Percentiles rank a stretch among this genome's conserved stretches.
Conservation (phyloP, 2,888 invertebrate genomes). For the Hypena proboscidalis region DNA sequence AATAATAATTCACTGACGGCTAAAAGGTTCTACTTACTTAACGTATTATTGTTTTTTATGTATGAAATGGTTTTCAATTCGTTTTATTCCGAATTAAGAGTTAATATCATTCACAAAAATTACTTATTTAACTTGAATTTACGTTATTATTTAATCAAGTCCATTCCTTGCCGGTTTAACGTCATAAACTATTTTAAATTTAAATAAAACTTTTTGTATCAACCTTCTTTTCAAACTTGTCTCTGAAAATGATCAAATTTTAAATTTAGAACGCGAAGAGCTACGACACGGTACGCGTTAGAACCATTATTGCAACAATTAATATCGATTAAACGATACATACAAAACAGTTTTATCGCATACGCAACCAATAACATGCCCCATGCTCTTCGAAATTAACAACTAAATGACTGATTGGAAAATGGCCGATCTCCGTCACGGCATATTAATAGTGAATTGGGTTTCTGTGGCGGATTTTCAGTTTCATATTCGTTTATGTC, state of each 20-base stretch:
- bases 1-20: conserved; percentile 29
- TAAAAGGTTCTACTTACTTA: conserved; percentile 24
- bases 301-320: conserved; percentile 51
- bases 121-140: conserved; percentile 5
- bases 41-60: conserved; percentile 34
- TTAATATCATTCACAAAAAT: background rate
- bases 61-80: conserved; percentile 16
- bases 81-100: conserved; percentile 3
- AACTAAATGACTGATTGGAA: conserved; percentile 82
- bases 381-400: conserved; percentile 82
- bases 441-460: conserved; percentile 82
- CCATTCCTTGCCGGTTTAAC: background rate
- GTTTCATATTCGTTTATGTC: conserved; percentile 61
- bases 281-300: conserved; percentile 37
- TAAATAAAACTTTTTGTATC: too few species aligned
- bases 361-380: conserved; percentile 79
- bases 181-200: too few species aligned
- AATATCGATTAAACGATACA: conserved; percentile 63
- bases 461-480: conserved; percentile 78
- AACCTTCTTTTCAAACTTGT: too few species aligned
- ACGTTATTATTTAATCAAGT: conserved; percentile 6
- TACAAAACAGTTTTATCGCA: conserved; percentile 54
- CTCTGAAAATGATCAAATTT: too few species aligned
- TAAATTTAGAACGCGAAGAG: conserved; percentile 43
- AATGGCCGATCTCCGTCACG: conserved; percentile 75